A percentile compares a stretch with the other conserved stretches of the same genome.
Evolutionary conservation across 2,797 vertebrate genomes (phyloP).

Genomic region (Bucorvus abyssinicus): DNA sequence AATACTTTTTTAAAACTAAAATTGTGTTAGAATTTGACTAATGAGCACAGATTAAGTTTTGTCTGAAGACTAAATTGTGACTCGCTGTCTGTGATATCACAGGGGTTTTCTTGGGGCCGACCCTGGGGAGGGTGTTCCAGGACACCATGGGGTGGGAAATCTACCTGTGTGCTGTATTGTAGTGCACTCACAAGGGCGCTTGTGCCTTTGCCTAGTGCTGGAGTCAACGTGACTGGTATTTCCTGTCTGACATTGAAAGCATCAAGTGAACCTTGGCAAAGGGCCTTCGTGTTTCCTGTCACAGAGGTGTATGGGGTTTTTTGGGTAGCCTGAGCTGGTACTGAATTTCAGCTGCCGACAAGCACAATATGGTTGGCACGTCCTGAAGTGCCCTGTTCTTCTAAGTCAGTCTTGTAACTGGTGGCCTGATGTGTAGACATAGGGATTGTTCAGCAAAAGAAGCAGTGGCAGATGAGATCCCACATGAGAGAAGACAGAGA

Average conservation of each 20-base stretch:
- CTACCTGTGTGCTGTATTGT: not conserved
- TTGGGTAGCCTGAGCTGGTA: not conserved
- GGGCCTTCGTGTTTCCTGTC: not conserved
- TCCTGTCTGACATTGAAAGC: not conserved
- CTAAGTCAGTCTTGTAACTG: not conserved
- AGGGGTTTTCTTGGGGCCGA: not conserved
- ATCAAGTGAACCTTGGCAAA: not conserved
- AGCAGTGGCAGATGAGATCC: not conserved
- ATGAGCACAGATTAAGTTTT: not conserved
- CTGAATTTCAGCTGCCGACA: not conserved
- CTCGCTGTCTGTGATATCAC: rapidly evolving
- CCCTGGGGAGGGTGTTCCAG: not conserved
- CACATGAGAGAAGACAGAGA: not conserved
- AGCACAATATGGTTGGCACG: not conserved
- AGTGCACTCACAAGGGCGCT: not conserved
- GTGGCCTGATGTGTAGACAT: not conserved
- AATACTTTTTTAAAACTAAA: not conserved
- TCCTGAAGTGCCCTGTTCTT: not conserved
- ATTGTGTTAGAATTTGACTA: not conserved
- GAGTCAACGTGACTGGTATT: rapidly evolving
- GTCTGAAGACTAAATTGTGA: not conserved
- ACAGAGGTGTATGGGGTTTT: not conserved
- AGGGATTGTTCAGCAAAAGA: not conserved
- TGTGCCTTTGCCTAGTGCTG: not conserved
- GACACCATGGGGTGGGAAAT: not conserved